Conservation (phyloP, 2,113 vertebrate genomes). For the Merops nubicus region DNA sequence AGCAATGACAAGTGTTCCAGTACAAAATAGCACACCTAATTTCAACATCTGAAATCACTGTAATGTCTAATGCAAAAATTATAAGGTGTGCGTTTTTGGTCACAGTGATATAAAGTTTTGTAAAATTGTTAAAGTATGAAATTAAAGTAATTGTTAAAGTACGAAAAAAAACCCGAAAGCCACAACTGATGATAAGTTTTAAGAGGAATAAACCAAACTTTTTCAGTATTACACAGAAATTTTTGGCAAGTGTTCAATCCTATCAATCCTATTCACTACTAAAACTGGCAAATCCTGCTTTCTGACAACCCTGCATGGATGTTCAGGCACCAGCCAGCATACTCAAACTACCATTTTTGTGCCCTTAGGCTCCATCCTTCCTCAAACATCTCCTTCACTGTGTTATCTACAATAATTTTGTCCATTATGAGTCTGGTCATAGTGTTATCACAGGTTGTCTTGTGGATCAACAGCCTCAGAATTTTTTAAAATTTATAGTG, state of each 20-base stretch:
- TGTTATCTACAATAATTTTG: neutral
- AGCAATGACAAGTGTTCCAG: neutral
- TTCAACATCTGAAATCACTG: neutral
- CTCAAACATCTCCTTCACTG: neutral
- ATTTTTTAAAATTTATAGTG: fast-evolving
- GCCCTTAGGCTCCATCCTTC: neutral
- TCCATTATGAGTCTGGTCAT: neutral
- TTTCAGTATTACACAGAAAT: neutral
- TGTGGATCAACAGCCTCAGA: neutral
- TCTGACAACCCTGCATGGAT: neutral
- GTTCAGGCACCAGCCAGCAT: neutral
- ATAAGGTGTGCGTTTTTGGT: neutral
- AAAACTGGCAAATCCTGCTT: neutral
- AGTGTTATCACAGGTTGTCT: neutral
- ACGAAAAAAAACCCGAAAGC: neutral
- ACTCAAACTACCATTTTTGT: neutral
- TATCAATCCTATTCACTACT: neutral
- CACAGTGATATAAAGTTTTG: neutral
- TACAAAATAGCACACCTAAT: neutral
- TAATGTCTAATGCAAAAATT: neutral
- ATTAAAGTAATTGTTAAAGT: neutral
- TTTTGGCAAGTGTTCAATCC: neutral
- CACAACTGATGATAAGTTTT: neutral
- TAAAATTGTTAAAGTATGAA: neutral
- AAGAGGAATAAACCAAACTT: neutral